These are phyloP conservation scores for Hedychridium roseum DNA, from an alignment of 2,888 invertebrate genomes.

Conservation along the genomic window DNA sequence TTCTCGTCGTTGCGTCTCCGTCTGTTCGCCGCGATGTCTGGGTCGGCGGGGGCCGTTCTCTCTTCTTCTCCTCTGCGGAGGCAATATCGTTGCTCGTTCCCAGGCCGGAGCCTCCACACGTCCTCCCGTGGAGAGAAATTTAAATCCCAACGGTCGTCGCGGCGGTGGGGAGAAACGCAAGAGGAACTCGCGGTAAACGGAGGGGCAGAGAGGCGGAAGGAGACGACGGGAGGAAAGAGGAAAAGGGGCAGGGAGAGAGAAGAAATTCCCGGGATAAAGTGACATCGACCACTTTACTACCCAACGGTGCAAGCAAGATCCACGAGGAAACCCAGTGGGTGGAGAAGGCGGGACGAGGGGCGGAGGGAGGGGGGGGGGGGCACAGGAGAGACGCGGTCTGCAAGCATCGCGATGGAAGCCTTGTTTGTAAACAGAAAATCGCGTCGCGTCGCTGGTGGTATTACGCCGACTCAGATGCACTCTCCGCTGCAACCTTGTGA, in stretches of 20 bases:
- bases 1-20: not conserved
- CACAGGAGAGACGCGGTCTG: constrained; percentile 14
- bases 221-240: constrained; percentile 21
- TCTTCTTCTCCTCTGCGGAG: constrained; percentile 1
- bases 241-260: constrained; percentile 19
- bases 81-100: constrained; percentile 36
- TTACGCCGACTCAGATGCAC: too few relatives aligned
- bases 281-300: too few relatives aligned
- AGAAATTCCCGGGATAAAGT: constrained; percentile 5
- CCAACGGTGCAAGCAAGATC: too few relatives aligned
- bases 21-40: not conserved
- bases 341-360: constrained; percentile 25
- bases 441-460: constrained; percentile 15
- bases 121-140: constrained; percentile 54
- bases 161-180: constrained; percentile 43
- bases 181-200: constrained; percentile 11
- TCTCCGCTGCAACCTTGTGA: too few relatives aligned
- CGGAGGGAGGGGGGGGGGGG: too few relatives aligned
- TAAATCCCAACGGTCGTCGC: constrained; percentile 62
- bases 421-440: constrained; percentile 55
- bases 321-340: constrained; percentile 12
- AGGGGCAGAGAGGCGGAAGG: constrained; percentile 16
- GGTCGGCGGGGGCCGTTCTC: constrained; percentile 12
- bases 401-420: too few relatives aligned
- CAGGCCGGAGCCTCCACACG: constrained; percentile 42